Evolutionary conservation across 2,113 vertebrate genomes (phyloP).

Genomic region (Coptodon rendalli): DNA sequence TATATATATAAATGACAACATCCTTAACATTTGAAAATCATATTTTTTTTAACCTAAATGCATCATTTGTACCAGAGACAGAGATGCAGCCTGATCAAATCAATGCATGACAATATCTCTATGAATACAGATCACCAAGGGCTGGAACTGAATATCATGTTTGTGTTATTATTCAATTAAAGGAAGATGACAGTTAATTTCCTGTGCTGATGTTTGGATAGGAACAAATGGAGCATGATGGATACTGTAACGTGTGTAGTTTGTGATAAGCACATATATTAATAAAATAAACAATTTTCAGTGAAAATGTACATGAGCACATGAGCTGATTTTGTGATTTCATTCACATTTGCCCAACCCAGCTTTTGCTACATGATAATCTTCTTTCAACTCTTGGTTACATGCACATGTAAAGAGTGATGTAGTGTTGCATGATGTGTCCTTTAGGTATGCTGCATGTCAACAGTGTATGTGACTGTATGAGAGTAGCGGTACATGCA

Average conservation of each 20-base stretch:
- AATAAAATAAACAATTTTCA: background rate
- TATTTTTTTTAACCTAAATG: background rate
- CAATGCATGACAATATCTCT: background rate
- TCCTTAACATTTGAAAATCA: background rate
- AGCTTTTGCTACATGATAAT: background rate
- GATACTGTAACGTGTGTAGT: background rate
- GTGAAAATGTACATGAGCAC: background rate
- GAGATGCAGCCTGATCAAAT: slow-evolving; percentile 6
- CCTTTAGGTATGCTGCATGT: slow-evolving; percentile 2
- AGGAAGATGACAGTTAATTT: slow-evolving; percentile 14
- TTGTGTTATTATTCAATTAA: slow-evolving; percentile 25
- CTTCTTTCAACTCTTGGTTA: background rate
- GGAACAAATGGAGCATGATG: background rate
- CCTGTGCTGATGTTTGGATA: slow-evolving; percentile 13
- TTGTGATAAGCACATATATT: background rate
- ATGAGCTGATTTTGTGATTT: background rate
- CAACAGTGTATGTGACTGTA: slow-evolving; percentile 20
- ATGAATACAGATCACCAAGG: background rate
- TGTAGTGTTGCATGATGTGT: slow-evolving; percentile 18
- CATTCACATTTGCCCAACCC: background rate
- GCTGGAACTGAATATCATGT: background rate
- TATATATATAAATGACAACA: background rate
- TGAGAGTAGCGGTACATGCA: slow-evolving; percentile 4
- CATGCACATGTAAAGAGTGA: background rate
- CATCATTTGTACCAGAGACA: background rate